Evolutionary conservation across 2,888 invertebrate genomes (phyloP), one percentile per base, ranked within the genome.

Genomic region (Minunthozetes semirufus): DNA sequence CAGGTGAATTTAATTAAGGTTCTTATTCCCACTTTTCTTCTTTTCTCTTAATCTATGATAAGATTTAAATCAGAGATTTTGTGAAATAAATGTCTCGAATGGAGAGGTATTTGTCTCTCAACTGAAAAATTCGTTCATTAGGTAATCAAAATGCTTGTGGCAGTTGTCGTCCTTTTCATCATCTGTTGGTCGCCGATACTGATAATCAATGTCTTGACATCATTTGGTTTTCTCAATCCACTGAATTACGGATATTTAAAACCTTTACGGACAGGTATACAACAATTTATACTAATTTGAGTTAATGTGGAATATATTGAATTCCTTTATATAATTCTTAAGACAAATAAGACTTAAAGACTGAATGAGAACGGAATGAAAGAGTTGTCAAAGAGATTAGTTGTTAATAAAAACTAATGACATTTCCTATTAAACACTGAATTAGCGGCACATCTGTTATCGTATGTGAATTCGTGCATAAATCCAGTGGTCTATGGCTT

Each of bases 401-500:
- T 61, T 61, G 25, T 25, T 33, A 33, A 50, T 50, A 50, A 50
- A 50, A 19, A 50, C 50, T 50, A n/a, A 50, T 19, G 33, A 33
- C 11, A 15, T 50, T n/a, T 50, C 5, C 13, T n/a, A 66, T 15
- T 25, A 33, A 27, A 8, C 27, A n/a, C 8, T 53, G 53, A n/a
- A 11, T n/a, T 63, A 75, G 84, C 86, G 9, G 88, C 89, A 80
- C 86, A 87, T 77, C 82, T 89, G 25, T 84, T 89, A 85, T 87
- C 89, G 0, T 90, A 89, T 81, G 87, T 88, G 80, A 89, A 90
- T 83, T 89, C 89, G 80, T 89, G 89, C 81, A 86, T 89, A 79
- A 89, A 89, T 82, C 90, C 90, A 5, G 86, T 90, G 56, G 86
- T 89, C 46, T 90, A 90, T 81, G 89, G 89, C 33, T 90, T 90